Base-by-base conservation (phyloP, 1,140 invertebrate species). In the Drosophila subpulchrella region DNA sequence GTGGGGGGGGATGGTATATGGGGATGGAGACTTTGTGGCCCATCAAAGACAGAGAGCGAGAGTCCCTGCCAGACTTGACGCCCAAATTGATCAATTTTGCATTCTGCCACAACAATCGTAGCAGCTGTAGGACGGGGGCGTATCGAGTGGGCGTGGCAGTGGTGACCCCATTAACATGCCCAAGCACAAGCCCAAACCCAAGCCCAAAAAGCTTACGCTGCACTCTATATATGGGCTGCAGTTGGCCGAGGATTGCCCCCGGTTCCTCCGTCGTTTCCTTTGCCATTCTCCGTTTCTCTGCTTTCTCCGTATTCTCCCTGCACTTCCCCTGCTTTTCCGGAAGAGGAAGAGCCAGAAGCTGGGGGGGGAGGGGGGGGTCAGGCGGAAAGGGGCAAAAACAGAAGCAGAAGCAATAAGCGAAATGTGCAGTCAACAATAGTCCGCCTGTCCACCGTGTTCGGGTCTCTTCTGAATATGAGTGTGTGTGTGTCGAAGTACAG, bases 31-130 rank as follows among this genome's bases (percentile, higher is more conserved):
- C 6, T 34, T 34, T 34, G n/a, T 15, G 27, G 50, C 11, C 15
- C 30, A 36, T 13, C 41, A 47, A 24, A 38, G 44, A 30, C 13
- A 15, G 34, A 30, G 57, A 58, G 17, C 58, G 32, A 36, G 13
- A n/a, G 32, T 24, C 8, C 55, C 58, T 61, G 71, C 32, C 55
- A 53, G 61, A 60, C 38, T 20, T 54, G 47, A 70, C 48, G 32
- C 67, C 44, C 75, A 78, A 82, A 84, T 85, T 85, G 83, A 86
- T 85, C 82, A 88, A 88, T 82, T 82, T 85, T 75, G 56, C 75
- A 81, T 82, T 75, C 53, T 62, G 46, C 68, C 74, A 68, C 74
- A 81, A 75, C 78, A 85, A 60, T 70, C 57, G 67, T n/a, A n/a
- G n/a, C 46, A 81, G 65, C 27, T 38, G 27, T 36, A 53, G 13